These are phyloP conservation scores for Bungarus multicinctus DNA, from an alignment of 2,113 vertebrate genomes.

Conservation along the genomic window DNA sequence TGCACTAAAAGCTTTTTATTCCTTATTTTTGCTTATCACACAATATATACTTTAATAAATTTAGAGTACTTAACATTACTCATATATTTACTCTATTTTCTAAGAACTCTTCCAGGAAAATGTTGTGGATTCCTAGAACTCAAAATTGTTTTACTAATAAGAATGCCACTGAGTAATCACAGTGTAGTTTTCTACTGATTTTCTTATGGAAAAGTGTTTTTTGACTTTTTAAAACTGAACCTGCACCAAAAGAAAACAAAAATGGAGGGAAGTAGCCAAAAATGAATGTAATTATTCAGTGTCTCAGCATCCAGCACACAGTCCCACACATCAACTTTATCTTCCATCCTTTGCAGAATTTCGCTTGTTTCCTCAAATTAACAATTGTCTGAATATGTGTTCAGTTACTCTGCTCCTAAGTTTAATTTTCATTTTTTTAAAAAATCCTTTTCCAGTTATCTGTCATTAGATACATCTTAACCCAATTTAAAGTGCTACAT, in stretches of 20 bases:
- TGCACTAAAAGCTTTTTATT: slow-evolving; percentile 53
- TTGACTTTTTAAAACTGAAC: neutral
- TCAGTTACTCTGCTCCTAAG: slow-evolving; percentile 68
- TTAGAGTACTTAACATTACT: slow-evolving; percentile 56
- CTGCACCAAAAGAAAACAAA: neutral
- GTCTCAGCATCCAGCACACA: neutral
- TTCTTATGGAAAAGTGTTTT: neutral
- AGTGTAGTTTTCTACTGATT: neutral
- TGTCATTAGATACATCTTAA: slow-evolving; percentile 85
- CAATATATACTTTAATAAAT: slow-evolving; percentile 73
- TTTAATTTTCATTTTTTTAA: slow-evolving; percentile 64
- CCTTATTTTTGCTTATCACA: slow-evolving; percentile 58
- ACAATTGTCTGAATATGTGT: slow-evolving; percentile 67
- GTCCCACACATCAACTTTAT: slow-evolving; percentile 15
- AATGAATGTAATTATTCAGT: neutral
- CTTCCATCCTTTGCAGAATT: slow-evolving; percentile 51
- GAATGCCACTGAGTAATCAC: neutral
- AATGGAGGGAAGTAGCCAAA: neutral
- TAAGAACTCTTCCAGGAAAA: neutral
- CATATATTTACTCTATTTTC: neutral
- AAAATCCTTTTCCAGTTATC: slow-evolving; percentile 61
- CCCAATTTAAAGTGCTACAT: slow-evolving; percentile 84
- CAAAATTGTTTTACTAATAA: neutral
- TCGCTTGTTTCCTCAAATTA: slow-evolving; percentile 17
- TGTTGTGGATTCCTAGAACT: neutral